These are phyloP conservation scores for Drosophila simulans DNA, from an alignment of 1,140 invertebrate species.

Conservation along the genomic window DNA sequence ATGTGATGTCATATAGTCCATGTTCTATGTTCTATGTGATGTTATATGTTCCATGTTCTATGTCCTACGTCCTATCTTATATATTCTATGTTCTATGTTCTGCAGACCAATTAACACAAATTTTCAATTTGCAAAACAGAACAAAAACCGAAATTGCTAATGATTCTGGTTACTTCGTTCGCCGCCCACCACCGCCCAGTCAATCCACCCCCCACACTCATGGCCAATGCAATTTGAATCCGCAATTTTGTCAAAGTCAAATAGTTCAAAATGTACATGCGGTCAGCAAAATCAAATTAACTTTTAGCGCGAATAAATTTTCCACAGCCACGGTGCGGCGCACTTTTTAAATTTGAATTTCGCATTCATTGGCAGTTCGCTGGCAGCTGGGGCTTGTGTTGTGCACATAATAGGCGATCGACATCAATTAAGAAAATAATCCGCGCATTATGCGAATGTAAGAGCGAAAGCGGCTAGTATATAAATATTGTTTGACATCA, in stretches of 20 bases:
- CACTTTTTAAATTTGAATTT: slow-evolving; percentile 49
- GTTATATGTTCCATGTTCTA: too few relatives aligned
- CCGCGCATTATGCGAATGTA: slow-evolving; percentile 55
- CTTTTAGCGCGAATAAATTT: slow-evolving; percentile 59
- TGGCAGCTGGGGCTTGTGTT: slow-evolving; percentile 3
- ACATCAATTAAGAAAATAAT: slow-evolving; percentile 73
- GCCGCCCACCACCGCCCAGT: too few relatives aligned
- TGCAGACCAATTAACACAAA: slow-evolving; percentile 18
- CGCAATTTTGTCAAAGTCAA: slow-evolving; percentile 60
- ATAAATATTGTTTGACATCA: slow-evolving; percentile 67
- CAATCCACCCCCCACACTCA: neutral
- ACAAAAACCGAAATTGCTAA: slow-evolving; percentile 39
- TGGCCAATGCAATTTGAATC: slow-evolving; percentile 19
- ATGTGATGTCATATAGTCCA: too few relatives aligned
- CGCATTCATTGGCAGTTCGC: slow-evolving; percentile 51
- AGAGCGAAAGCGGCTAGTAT: slow-evolving; percentile 34
- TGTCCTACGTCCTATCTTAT: too few relatives aligned
- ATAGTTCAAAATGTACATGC: slow-evolving; percentile 66
- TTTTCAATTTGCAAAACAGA: slow-evolving; percentile 23
- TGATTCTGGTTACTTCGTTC: slow-evolving; percentile 15
- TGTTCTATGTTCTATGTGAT: too few relatives aligned
- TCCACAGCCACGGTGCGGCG: slow-evolving; percentile 29
- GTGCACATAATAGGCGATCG: slow-evolving; percentile 54
- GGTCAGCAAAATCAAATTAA: slow-evolving; percentile 71
- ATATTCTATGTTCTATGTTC: too few relatives aligned